A percentile compares a stretch with the other conserved stretches of the same genome.
These are phyloP conservation scores for Aphis craccivora DNA, from an alignment of 1,140 invertebrate genomes.

Conservation along the genomic window DNA sequence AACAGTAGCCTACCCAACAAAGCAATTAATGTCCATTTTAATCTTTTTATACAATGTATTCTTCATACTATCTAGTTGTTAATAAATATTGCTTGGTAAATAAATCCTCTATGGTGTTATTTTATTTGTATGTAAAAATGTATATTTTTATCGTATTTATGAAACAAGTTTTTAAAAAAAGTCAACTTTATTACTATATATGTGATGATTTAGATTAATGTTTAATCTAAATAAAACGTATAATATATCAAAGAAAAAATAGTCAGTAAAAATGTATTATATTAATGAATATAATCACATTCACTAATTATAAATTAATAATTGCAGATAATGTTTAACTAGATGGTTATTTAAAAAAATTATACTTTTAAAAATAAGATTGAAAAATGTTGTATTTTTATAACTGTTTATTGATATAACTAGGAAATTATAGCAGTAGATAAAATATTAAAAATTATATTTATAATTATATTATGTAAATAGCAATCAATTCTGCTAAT, in stretches of 20 bases:
- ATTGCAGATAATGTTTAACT: not conserved
- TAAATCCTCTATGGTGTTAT: not conserved
- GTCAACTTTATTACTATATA: not conserved
- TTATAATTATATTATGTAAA: not conserved
- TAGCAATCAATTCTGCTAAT: not conserved
- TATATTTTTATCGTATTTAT: not conserved
- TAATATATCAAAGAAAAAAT: not conserved
- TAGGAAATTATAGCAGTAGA: not conserved
- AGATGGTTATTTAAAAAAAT: not conserved
- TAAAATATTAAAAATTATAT: not conserved
- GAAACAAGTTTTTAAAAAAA: not conserved
- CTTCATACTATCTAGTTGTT: not conserved
- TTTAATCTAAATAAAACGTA: not conserved
- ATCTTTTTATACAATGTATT: not conserved
- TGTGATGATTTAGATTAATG: not conserved
- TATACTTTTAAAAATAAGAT: not conserved
- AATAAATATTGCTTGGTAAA: not conserved
- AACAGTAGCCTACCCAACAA: not conserved
- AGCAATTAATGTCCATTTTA: conserved; percentile 2
- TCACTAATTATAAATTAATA: not conserved
- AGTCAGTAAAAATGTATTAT: not conserved
- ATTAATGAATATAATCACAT: not conserved
- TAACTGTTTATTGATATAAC: not conserved
- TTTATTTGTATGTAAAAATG: not conserved
- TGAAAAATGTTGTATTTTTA: not conserved